Evolutionary conservation across 2,113 vertebrate species (phyloP).

Genomic region (Microcebus griseorufus): DNA sequence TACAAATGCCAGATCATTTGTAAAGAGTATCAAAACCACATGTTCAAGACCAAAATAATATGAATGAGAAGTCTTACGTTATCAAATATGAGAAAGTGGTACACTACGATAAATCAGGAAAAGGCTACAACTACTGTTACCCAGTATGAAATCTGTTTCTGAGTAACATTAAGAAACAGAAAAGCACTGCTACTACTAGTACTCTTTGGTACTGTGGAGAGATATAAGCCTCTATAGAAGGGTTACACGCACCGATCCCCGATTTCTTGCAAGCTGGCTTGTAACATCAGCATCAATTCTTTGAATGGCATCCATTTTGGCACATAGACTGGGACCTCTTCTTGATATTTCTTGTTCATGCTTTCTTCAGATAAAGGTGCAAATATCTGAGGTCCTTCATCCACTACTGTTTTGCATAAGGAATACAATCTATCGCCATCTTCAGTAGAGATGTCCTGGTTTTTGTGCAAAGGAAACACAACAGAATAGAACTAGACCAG

Average conservation of each 20-base stretch:
- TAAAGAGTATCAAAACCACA: neutral
- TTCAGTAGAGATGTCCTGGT: conserved; percentile 96
- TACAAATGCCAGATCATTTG: neutral
- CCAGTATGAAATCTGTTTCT: neutral
- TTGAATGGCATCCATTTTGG: conserved; percentile 94
- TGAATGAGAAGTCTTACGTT: neutral
- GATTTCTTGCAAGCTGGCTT: conserved; percentile 95
- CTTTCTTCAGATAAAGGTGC: conserved; percentile 91
- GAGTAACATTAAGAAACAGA: neutral
- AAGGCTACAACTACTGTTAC: neutral
- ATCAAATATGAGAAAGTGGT: conserved; percentile 1
- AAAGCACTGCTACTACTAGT: neutral
- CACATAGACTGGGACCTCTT: conserved; percentile 94
- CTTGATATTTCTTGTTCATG: conserved; percentile 93
- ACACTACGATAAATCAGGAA: neutral
- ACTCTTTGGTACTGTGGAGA: neutral
- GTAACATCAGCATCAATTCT: conserved; percentile 92
- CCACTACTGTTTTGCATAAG: conserved; percentile 91
- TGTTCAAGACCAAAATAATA: conserved; percentile 7
- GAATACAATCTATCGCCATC: conserved; percentile 93
- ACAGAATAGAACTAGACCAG: neutral
- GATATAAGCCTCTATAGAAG: neutral
- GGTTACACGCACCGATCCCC: conserved; percentile 90
- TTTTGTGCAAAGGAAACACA: neutral
- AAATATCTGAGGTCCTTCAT: conserved; percentile 95